These are phyloP conservation scores for Chlamydotis undulata DNA, from an alignment of 2,113 vertebrate species.

Conservation along the genomic window DNA sequence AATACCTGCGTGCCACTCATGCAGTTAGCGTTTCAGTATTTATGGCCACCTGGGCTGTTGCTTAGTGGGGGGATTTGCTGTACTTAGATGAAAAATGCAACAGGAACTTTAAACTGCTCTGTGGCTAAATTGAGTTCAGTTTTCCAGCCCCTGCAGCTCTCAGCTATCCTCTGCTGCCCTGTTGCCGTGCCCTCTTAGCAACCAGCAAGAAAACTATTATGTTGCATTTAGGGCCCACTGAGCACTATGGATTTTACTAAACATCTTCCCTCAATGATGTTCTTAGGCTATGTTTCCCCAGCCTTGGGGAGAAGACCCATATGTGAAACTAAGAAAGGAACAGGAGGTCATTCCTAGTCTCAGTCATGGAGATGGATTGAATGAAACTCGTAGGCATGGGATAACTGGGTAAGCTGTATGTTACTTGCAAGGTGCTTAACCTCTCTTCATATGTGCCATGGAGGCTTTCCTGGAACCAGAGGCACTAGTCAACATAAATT, in stretches of 20 bases:
- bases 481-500: background rate
- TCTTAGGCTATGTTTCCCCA: background rate
- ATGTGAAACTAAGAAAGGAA: background rate
- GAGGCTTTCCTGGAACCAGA: slow-evolving; percentile 6
- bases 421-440: background rate
- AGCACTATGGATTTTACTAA: background rate
- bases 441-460: background rate
- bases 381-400: background rate
- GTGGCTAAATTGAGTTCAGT: background rate
- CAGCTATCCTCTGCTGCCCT: background rate
- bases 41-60: slow-evolving; percentile 8
- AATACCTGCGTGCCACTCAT: background rate
- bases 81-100: slow-evolving; percentile 26
- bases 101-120: slow-evolving; percentile 3
- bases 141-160: background rate
- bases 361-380: background rate
- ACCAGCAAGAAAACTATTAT: background rate
- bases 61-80: slow-evolving; percentile 19
- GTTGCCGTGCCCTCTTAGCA: background rate
- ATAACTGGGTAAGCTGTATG: background rate
- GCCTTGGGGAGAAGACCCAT: background rate
- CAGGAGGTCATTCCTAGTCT: background rate
- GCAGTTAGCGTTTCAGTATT: background rate
- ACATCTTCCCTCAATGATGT: background rate
- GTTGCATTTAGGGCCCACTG: background rate